phyloP scores from a whole-genome alignment of 2,113 vertebrate genomes.

The Coturnix japonica region DNA sequence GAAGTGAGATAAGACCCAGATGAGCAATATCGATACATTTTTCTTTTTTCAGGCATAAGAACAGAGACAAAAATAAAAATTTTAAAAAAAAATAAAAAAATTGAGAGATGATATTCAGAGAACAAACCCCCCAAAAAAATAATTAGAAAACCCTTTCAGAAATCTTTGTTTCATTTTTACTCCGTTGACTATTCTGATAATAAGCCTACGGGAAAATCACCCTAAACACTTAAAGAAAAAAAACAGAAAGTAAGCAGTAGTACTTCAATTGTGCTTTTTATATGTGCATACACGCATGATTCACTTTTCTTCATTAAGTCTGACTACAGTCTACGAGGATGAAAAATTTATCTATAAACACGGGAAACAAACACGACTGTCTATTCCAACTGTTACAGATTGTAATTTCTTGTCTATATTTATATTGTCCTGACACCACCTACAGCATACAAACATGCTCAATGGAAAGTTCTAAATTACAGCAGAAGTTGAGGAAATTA shows the following conservation, averaged over 20 bases:
- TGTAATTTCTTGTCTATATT: not conserved
- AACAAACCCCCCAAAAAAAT: not conserved
- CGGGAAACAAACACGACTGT: not conserved
- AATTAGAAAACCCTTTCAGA: fast-evolving
- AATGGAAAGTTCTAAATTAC: not conserved
- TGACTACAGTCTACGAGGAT: not conserved
- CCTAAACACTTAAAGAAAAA: not conserved
- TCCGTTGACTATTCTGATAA: not conserved
- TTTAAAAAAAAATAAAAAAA: not conserved
- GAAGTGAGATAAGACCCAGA: not conserved
- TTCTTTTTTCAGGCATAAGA: not conserved
- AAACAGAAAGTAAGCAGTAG: not conserved
- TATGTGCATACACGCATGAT: not conserved
- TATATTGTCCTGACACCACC: not conserved
- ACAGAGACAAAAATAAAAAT: not conserved
- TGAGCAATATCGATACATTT: not conserved
- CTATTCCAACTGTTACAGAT: not conserved
- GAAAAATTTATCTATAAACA: not conserved
- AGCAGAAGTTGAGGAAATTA: not conserved
- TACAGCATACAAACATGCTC: not conserved
- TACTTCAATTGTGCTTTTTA: not conserved
- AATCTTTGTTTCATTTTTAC: not conserved
- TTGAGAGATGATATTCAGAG: not conserved
- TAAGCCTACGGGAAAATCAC: not conserved
- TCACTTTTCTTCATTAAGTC: not conserved